Conservation (phyloP, 2,113 vertebrate genomes). For the Eclectus roratus region DNA sequence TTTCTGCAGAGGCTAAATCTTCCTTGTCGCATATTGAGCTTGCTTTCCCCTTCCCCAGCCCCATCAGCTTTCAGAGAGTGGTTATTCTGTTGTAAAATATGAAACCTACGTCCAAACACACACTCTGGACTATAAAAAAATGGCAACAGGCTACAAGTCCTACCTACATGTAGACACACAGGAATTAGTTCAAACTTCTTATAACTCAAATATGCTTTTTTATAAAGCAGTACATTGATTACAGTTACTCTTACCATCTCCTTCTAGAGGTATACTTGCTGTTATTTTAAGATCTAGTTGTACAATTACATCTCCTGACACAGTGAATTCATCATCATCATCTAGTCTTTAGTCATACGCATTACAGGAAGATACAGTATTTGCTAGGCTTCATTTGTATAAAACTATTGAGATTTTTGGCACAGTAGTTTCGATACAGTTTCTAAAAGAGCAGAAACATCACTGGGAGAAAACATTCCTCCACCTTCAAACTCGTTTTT, state of each 20-base stretch:
- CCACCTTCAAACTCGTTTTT: conserved; percentile 8
- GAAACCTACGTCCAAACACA: neutral
- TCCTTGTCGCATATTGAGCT: neutral
- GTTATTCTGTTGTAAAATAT: neutral
- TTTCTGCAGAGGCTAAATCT: neutral
- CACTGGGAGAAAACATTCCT: conserved; percentile 27
- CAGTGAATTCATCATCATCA: neutral
- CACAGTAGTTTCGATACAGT: conserved; percentile 29
- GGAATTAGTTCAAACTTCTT: neutral
- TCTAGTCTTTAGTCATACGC: neutral
- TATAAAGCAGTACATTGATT: neutral
- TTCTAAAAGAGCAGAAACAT: conserved; percentile 29
- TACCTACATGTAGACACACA: neutral
- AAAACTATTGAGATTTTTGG: conserved; percentile 29
- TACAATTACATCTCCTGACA: neutral
- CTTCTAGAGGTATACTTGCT: neutral
- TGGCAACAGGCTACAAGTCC: neutral
- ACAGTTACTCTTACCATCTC: neutral
- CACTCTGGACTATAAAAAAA: neutral
- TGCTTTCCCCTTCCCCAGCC: neutral
- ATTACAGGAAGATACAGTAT: neutral
- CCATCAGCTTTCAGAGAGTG: neutral
- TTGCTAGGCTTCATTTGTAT: conserved; percentile 18
- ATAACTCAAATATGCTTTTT: neutral
- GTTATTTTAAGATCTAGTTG: neutral